These are phyloP conservation scores for Alouatta caraya DNA, from an alignment of 2,797 vertebrate species.

Conservation along the genomic window DNA sequence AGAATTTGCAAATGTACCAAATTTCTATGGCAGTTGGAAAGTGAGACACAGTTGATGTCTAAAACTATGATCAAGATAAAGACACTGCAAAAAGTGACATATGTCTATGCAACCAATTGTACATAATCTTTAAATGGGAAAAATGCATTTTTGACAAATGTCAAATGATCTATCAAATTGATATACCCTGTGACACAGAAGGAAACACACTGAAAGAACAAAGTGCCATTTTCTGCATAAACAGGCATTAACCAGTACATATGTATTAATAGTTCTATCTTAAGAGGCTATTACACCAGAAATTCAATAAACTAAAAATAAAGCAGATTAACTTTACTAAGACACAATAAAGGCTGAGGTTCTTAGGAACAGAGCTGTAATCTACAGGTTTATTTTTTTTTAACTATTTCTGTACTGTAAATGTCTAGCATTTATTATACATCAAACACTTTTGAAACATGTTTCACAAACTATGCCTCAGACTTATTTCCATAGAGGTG, in stretches of 20 bases:
- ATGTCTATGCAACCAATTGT: constrained; percentile 57
- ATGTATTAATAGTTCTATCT: constrained; percentile 76
- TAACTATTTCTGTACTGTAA: constrained; percentile 82
- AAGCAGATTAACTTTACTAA: constrained; percentile 78
- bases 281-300: constrained; percentile 80
- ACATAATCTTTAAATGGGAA: constrained; percentile 52
- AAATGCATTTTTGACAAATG: constrained; percentile 59
- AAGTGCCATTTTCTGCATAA: constrained; percentile 77
- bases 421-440: constrained; percentile 84
- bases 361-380: constrained; percentile 79
- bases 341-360: constrained; percentile 81
- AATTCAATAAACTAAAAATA: constrained; percentile 77
- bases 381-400: constrained; percentile 74
- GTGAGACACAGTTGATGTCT: constrained; percentile 52
- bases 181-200: constrained; percentile 68
- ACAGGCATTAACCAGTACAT: constrained; percentile 78
- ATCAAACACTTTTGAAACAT: constrained; percentile 83
- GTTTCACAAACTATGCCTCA: constrained; percentile 83
- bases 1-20: constrained; percentile 56
- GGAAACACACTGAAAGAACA: constrained; percentile 73
- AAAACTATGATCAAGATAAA: constrained; percentile 63
- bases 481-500: constrained; percentile 78
- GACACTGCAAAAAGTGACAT: constrained; percentile 57
- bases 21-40: constrained; percentile 69
- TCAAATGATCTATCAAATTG: constrained; percentile 63